These are phyloP conservation scores for Tenrec ecaudatus DNA, from an alignment of 2,113 vertebrate genomes.

Conservation along the genomic window DNA sequence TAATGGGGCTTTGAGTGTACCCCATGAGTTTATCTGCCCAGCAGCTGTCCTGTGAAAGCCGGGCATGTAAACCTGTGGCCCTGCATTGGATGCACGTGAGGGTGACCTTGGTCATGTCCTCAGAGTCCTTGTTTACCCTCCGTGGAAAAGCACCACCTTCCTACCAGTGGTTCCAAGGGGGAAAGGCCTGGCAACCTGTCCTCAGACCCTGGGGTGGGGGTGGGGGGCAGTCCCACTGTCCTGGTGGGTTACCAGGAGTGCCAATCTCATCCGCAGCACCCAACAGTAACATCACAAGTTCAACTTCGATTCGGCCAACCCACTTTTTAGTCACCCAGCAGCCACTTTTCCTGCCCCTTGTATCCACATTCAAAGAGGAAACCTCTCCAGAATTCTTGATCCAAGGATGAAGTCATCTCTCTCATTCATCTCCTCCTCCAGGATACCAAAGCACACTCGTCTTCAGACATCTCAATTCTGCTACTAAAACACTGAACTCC, in stretches of 20 bases:
- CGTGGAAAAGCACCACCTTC: not conserved
- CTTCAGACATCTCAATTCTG: not conserved
- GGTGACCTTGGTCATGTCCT: not conserved
- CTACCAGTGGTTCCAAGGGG: not conserved
- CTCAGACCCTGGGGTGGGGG: not conserved
- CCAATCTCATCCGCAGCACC: not conserved
- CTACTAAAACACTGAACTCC: not conserved
- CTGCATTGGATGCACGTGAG: not conserved
- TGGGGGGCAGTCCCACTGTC: not conserved
- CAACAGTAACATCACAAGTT: not conserved
- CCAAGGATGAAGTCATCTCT: constrained; percentile 11
- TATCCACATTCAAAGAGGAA: not conserved
- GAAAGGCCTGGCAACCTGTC: not conserved
- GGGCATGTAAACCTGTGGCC: too few species aligned
- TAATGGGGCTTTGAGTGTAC: too few species aligned
- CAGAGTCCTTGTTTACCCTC: not conserved
- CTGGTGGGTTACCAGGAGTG: not conserved
- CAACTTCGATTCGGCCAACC: constrained; percentile 31
- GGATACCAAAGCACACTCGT: constrained; percentile 21
- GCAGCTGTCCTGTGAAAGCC: too few species aligned
- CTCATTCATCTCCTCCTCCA: not conserved
- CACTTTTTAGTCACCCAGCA: not conserved
- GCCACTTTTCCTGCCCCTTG: constrained; percentile 17
- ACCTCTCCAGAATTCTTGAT: constrained; percentile 36
- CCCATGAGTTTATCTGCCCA: too few species aligned